Base-by-base conservation (phyloP, 2,888 invertebrate genomes). In the Aphodius sticticus region DNA sequence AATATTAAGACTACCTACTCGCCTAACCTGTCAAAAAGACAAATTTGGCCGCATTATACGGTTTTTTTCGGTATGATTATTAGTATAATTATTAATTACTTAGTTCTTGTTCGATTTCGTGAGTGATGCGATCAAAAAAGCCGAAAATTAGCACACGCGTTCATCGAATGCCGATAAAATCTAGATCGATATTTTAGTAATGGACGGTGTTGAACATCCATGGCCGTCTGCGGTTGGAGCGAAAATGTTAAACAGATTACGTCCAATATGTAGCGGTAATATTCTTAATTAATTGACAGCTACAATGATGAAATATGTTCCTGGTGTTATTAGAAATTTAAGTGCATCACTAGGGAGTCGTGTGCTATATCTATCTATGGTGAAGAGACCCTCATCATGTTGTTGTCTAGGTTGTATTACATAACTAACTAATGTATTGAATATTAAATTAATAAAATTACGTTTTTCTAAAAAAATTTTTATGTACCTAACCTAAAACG, bases 281-380 rank as follows among this genome's bases (percentile, higher is more conserved):
- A 78, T 53, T 72, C 38, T 78, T 38, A 71, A 71, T 74, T 78
- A 78, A 78, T 78, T 78, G 78, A 78, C 78, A 71, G 78, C 71
- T 69, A 71, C 78, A 78, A 78, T 72, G 71, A 78, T 78, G 78
- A 78, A 71, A 78, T 78, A 78, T 72, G 71, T 16, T 36, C 53
- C 9, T 71, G n/a, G 70, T 70, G 78, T 53, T 26, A 53, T 72
- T 38, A 37, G 69, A 72, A 78, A 72, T 78, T 53, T 72, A 74
- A 74, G 70, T 70, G 37, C 16, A 70, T 77, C 36, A 26, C 69
- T 26, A 3, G 26, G 26, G 26, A 53, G 69, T 53, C 69, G 12
- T 53, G 53, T 7, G 12, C 53, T 53, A 53, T 7, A 53, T 12
- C 7, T 7, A 53, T 53, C 7, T 7, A 53, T 53, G 12, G 53